phyloP scores from a whole-genome alignment of 2,888 invertebrate genomes.

The Hirtodrosophila duncani region DNA sequence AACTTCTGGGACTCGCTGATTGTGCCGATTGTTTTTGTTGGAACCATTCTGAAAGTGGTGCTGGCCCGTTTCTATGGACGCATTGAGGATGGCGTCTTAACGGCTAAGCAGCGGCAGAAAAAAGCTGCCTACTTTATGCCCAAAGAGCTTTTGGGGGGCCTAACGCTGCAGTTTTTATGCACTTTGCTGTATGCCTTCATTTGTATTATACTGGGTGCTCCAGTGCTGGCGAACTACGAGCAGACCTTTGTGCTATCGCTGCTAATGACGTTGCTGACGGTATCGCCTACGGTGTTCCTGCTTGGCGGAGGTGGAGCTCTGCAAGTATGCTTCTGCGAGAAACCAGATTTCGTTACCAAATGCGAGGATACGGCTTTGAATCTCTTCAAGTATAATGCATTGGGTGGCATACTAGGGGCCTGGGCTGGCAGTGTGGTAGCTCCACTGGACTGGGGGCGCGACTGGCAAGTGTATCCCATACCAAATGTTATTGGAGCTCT shows the following conservation, averaged over 20 bases:
- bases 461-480: conserved; percentile 88
- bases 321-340: conserved; percentile 77
- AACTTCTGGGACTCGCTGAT: conserved; percentile 76
- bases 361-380: conserved; percentile 76
- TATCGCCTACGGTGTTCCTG: conserved; percentile 76
- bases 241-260: conserved; percentile 77
- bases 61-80: conserved; percentile 73
- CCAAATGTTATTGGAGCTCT: conserved; percentile 83
- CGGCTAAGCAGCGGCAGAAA: conserved; percentile 73
- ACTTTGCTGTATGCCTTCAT: conserved; percentile 75
- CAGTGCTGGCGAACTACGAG: conserved; percentile 77
- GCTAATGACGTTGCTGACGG: conserved; percentile 75
- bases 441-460: conserved; percentile 91
- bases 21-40: conserved; percentile 75
- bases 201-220: conserved; percentile 78
- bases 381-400: conserved; percentile 76
- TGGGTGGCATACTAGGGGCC: conserved; percentile 82
- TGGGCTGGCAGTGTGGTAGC: conserved; percentile 89
- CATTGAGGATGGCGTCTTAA: conserved; percentile 61
- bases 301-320: conserved; percentile 77
- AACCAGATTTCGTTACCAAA: conserved; percentile 75
- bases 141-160: conserved; percentile 70
- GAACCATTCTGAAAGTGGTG: conserved; percentile 74
- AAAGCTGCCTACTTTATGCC: conserved; percentile 69
- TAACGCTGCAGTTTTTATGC: conserved; percentile 74